phyloP scores from a whole-genome alignment of 2,888 invertebrate genomes.

The Caenorhabditis parvicauda region DNA sequence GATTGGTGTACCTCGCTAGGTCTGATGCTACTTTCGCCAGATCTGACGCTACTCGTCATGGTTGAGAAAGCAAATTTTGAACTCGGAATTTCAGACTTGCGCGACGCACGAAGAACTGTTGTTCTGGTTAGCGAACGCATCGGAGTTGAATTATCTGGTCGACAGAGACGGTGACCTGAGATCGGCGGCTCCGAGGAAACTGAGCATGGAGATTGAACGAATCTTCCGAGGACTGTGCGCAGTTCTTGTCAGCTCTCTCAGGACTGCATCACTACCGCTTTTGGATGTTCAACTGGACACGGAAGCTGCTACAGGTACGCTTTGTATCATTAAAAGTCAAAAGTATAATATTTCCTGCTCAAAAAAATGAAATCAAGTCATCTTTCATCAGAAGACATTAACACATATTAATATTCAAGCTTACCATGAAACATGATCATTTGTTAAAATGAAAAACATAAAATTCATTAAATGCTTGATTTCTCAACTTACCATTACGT shows the following conservation, averaged over 20 bases:
- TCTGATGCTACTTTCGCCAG: too few species aligned
- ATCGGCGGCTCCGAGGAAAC: constrained; percentile 16
- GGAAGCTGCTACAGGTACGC: constrained; percentile 69
- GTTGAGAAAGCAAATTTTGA: too few species aligned
- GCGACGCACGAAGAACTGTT: constrained; percentile 76
- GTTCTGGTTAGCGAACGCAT: constrained; percentile 96
- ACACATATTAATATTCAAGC: too few species aligned
- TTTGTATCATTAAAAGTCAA: background rate
- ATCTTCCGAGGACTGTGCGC: constrained; percentile 29
- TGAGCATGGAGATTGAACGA: constrained; percentile 31
- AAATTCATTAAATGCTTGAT: too few species aligned
- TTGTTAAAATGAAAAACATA: too few species aligned
- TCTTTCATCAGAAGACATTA: too few species aligned
- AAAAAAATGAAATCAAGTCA: too few species aligned
- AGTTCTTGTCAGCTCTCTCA: constrained; percentile 27
- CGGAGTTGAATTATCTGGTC: constrained; percentile 80
- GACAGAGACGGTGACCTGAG: constrained; percentile 67
- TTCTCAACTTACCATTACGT: too few species aligned
- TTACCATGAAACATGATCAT: too few species aligned
- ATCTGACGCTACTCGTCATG: too few species aligned
- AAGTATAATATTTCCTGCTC: too few species aligned
- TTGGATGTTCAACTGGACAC: constrained; percentile 74
- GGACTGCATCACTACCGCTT: constrained; percentile 63
- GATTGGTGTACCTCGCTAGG: too few species aligned
- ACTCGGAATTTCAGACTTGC: constrained; percentile 65